Conservation (phyloP, 2,113 vertebrate genomes). For the Callionymus lyra region DNA sequence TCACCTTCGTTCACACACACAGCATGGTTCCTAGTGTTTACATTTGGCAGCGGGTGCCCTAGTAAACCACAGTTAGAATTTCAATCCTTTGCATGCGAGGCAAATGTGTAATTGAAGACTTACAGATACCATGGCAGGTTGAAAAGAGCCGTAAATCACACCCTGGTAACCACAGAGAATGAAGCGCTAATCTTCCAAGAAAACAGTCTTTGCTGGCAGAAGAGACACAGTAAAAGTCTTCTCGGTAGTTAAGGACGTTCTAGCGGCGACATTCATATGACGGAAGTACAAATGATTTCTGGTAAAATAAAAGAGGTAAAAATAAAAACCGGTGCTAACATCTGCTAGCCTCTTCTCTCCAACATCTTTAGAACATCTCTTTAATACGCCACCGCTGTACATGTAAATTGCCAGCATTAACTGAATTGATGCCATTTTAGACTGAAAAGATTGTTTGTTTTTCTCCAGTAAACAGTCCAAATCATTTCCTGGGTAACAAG, state of each 20-base stretch:
- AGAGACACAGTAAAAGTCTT: constrained; percentile 3
- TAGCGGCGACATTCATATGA: neutral
- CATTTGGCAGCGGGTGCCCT: constrained; percentile 9
- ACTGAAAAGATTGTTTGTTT: neutral
- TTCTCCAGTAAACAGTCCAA: constrained; percentile 12
- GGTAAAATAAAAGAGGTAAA: no score
- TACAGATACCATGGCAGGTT: neutral
- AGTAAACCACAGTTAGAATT: constrained; percentile 18
- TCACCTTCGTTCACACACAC: neutral
- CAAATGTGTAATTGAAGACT: constrained; percentile 3
- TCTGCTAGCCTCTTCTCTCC: neutral
- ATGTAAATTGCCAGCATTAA: neutral
- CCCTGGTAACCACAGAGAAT: constrained; percentile 5
- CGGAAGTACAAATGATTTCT: no score
- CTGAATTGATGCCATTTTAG: neutral
- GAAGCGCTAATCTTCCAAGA: constrained; percentile 7
- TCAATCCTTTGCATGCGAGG: constrained; percentile 1
- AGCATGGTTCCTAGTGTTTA: constrained; percentile 13
- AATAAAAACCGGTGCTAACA: neutral
- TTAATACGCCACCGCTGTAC: neutral
- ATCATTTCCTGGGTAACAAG: constrained; percentile 16
- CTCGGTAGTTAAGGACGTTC: neutral
- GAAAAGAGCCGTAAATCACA: constrained; percentile 3
- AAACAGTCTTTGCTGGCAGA: constrained; percentile 9
- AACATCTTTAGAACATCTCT: neutral